Evolutionary conservation across 2,888 invertebrate genomes (phyloP), one percentile per base, ranked within the genome.

Genomic region (Drosophila crucigera): DNA sequence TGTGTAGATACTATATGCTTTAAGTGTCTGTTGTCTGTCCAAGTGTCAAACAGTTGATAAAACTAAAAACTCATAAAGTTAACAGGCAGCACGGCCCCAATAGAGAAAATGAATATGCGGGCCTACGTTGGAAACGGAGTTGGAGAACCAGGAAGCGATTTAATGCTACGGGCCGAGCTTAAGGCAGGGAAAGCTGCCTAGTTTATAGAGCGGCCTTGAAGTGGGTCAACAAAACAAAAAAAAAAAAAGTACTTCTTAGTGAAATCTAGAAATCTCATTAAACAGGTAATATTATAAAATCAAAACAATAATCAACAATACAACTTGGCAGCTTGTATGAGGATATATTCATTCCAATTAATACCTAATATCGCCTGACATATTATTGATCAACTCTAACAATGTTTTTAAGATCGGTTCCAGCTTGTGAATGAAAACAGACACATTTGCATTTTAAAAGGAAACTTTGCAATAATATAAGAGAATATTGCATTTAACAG

Each of bases 1-100:
- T 25, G 11, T 22, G 6, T n/a, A 39, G 19, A 16, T 19, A 37
- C 47, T 55, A 31, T 25, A 81, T 89, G 71, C 71, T 83, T 84
- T 77, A 82, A 90, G 88, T 90, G 85, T 82, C 74, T 62, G 78
- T 71, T 70, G 87, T 68, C 84, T 73, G 81, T 81, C 73, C 63
- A 81, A 89, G 79, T 90, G 85, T 82, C 88, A 76, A 88, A 69
- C 60, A 77, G 74, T 79, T 88, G 89, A 84, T 85, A 90, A 75
- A 82, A 84, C 80, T 65, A 49, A 74, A 47, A 74, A 78, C 70
- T 78, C 78, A 73, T 75, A 77, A 82, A 76, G 49, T 77, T 67
- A 61, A 35, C 73, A 64, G 63, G 22, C 60, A 52, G 41, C 54
- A 14, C 31, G 6, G 50, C 28, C 47, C 39, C 31, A 58, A 31